Base-by-base conservation (phyloP, 2,888 invertebrate genomes). In the Cryptocephalus primarius region DNA sequence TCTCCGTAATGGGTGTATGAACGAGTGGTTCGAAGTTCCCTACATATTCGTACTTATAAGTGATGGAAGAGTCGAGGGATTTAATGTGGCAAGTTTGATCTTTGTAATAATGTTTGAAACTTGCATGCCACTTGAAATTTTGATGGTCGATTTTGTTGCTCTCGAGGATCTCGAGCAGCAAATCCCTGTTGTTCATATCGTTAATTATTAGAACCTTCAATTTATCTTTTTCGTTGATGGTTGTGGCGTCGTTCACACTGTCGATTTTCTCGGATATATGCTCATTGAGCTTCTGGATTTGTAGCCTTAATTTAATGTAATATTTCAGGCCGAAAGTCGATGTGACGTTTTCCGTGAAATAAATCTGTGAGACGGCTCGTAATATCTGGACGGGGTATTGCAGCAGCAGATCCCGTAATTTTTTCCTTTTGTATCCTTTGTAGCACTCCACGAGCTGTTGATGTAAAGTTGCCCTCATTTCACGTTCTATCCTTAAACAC, bases 21-120 rank as follows among this genome's bases (percentile, higher is more conserved):
- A 83, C 80, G 47, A 88, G 75, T 36, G 85, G 75, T 47, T 80
- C 75, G 4, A 78, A 77, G 68, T 86, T 88, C 2, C 88, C 88
- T 50, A 88, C 71, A 68, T 88, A 89, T 71, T 90, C 89, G 64
- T 88, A 86, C n/a, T 83, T 84, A 64, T 82, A 90, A 42, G 75
- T 70, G 3, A 88, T 80, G 9, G 77, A 76, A 1, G 85, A 82
- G 63, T 87, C 84, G 49, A 85, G 83, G 55, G 87, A 82, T 63
- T 80, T 76, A 0, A 88, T 81, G 48, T 68, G 64, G 12, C 79
- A 78, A 55, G 72, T 72, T 55, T 82, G 78, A 52, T 80, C 75
- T 59, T 82, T 78, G 54, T 75, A 72, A 63, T 88, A 88, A 66
- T 88, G 88, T 49, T 58, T 59, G 83, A 89, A 68, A 64, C 88